A percentile compares a stretch with the other conserved stretches of the same genome.
Conservation (phyloP, 1,140 invertebrate species). For the Diabrotica virgifera region DNA sequence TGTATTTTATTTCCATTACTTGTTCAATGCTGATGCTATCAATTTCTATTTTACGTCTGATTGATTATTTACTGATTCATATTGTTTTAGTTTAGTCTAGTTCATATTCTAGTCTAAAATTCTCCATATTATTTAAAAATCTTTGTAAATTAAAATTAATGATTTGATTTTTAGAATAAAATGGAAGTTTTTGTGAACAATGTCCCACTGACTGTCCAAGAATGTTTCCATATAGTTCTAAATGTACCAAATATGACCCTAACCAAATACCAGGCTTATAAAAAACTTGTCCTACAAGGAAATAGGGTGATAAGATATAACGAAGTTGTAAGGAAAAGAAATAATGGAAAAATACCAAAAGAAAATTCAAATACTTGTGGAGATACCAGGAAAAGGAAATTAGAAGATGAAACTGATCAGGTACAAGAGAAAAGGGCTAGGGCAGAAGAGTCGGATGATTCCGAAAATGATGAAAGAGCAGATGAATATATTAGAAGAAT, state of each 20-base stretch:
- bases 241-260: slow-evolving; percentile 27
- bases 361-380: slow-evolving; percentile 6
- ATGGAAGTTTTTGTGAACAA: slow-evolving; percentile 39
- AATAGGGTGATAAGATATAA: slow-evolving; percentile 30
- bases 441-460: neutral
- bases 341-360: neutral
- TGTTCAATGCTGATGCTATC: too few relatives aligned
- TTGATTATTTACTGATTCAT: too few relatives aligned
- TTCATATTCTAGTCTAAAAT: too few relatives aligned
- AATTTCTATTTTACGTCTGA: too few relatives aligned
- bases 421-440: slow-evolving; percentile 5
- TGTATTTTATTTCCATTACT: too few relatives aligned
- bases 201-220: slow-evolving; percentile 39
- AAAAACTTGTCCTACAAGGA: slow-evolving; percentile 39
- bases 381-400: slow-evolving; percentile 7
- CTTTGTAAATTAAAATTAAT: too few relatives aligned
- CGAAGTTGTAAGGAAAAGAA: slow-evolving; percentile 16
- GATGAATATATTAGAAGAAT: slow-evolving; percentile 15
- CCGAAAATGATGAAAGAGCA: neutral
- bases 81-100: too few relatives aligned
- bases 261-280: slow-evolving; percentile 37
- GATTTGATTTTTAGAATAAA: slow-evolving; percentile 35
- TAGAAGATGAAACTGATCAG: neutral
- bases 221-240: slow-evolving; percentile 39
- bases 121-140: too few relatives aligned